Percentiles rank a stretch among this genome's conserved stretches.
These are phyloP conservation scores for Eilema caniola DNA, from an alignment of 2,888 invertebrate species.

Conservation along the genomic window DNA sequence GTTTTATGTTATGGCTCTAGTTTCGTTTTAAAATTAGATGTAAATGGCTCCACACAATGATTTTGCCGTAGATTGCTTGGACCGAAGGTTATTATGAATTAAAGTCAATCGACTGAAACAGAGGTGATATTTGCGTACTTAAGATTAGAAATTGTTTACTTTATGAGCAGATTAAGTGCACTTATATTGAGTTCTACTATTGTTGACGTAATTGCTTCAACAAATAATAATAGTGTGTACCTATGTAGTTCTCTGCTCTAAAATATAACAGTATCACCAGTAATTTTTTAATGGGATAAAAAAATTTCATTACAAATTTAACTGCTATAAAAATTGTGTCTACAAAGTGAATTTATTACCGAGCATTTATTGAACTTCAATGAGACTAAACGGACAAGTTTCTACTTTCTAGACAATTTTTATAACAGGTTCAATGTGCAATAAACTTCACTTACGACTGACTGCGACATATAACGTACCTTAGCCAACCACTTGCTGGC, in stretches of 20 bases:
- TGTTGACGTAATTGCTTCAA: conserved; percentile 6
- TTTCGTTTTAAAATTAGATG: not conserved
- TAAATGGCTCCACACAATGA: not conserved
- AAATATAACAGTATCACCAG: not conserved
- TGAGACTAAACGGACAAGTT: conserved; percentile 43
- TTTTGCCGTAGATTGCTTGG: no score
- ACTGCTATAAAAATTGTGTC: conserved; percentile 40
- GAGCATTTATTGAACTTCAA: conserved; percentile 42
- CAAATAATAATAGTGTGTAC: not conserved
- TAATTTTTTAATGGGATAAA: not conserved
- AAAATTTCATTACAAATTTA: conserved; percentile 15
- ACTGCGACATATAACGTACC: conserved; percentile 82
- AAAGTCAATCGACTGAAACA: conserved; percentile 14
- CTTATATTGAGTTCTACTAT: conserved; percentile 11
- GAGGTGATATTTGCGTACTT: conserved; percentile 8
- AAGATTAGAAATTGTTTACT: conserved; percentile 22
- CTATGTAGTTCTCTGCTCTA: not conserved
- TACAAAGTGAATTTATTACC: conserved; percentile 14
- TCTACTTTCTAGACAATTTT: conserved; percentile 50
- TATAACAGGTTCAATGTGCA: conserved; percentile 46
- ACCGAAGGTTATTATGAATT: conserved; percentile 7
- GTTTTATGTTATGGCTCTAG: not conserved
- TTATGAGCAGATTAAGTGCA: conserved; percentile 23
- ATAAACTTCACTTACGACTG: conserved; percentile 61
- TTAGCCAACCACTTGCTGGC: conserved; percentile 93